A percentile compares a stretch with the other conserved stretches of the same genome.
Evolutionary conservation across 1,140 invertebrate species (phyloP).

Genomic region (Steinernema khuongi): DNA sequence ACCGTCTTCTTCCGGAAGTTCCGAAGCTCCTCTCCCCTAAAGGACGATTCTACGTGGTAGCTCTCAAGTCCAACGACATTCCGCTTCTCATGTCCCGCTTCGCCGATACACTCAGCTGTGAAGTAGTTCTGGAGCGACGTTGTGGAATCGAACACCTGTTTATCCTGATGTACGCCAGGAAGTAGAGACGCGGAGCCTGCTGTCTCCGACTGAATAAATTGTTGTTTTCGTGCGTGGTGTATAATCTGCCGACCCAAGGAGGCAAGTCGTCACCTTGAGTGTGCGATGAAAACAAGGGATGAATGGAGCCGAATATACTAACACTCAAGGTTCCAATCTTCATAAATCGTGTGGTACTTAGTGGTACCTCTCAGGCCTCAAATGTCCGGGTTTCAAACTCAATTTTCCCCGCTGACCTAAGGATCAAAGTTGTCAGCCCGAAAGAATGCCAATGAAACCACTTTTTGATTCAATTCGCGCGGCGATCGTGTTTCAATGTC

Average conservation of each 20-base stretch:
- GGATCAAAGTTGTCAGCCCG: too few species aligned
- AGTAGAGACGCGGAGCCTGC: neutral
- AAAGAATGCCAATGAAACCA: neutral
- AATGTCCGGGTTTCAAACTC: too few species aligned
- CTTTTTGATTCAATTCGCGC: neutral
- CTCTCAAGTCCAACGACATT: slow-evolving; percentile 49
- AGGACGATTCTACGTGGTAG: slow-evolving; percentile 49
- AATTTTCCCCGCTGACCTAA: too few species aligned
- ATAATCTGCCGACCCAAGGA: too few species aligned
- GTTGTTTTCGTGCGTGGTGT: neutral
- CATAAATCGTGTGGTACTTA: too few species aligned
- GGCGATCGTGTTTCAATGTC: slow-evolving; percentile 11
- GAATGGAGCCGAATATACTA: too few species aligned
- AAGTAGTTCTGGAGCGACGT: slow-evolving; percentile 40
- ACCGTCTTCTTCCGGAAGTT: slow-evolving; percentile 44
- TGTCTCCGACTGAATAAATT: neutral
- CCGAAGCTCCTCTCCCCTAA: slow-evolving; percentile 40
- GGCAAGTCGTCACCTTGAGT: too few species aligned
- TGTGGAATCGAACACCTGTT: slow-evolving; percentile 54
- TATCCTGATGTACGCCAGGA: slow-evolving; percentile 34
- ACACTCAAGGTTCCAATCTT: too few species aligned
- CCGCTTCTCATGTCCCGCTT: slow-evolving; percentile 21
- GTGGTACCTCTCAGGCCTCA: too few species aligned
- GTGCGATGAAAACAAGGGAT: too few species aligned
- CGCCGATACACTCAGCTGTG: slow-evolving; percentile 8